A percentile compares a stretch with the other conserved stretches of the same genome.
These are phyloP conservation scores for Acrossocheilus wenchowensis DNA, from an alignment of 2,797 vertebrate genomes.

Conservation along the genomic window DNA sequence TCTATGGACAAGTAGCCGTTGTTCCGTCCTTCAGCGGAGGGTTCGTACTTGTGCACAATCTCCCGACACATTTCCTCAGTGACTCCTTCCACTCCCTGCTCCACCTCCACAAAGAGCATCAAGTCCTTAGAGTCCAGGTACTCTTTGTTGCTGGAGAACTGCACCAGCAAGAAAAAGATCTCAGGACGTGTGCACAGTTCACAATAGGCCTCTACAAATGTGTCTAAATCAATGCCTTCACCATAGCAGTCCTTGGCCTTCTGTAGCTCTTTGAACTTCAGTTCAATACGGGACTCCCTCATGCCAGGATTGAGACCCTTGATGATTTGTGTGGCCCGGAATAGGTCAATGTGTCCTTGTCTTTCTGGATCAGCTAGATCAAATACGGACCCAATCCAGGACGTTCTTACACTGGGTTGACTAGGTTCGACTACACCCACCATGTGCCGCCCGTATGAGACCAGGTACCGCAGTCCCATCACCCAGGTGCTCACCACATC, in stretches of 20 bases:
- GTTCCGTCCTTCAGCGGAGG: conserved; percentile 87
- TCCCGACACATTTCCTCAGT: conserved; percentile 88
- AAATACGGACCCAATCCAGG: conserved; percentile 92
- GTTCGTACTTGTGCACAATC: conserved; percentile 87
- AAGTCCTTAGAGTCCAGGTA: conserved; percentile 91
- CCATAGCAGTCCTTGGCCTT: conserved; percentile 85
- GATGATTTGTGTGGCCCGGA: conserved; percentile 88
- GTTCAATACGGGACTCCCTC: conserved; percentile 87
- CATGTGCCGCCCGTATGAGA: conserved; percentile 89
- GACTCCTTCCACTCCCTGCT: conserved; percentile 90
- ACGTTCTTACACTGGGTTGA: conserved; percentile 86
- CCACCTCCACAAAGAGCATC: conserved; percentile 90
- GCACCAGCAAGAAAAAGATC: conserved; percentile 91
- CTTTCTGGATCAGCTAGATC: conserved; percentile 86
- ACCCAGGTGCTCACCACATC: conserved; percentile 93
- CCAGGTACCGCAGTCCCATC: conserved; percentile 92
- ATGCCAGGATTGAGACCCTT: conserved; percentile 91
- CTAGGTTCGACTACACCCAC: conserved; percentile 81
- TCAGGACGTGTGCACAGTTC: conserved; percentile 93
- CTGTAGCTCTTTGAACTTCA: conserved; percentile 93
- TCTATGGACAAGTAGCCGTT: conserved; percentile 89
- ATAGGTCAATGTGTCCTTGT: conserved; percentile 83
- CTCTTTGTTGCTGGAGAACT: conserved; percentile 96
- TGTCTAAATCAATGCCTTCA: conserved; percentile 82
- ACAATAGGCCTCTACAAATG: conserved; percentile 88